Base-by-base conservation (phyloP, 2,797 vertebrate genomes). In the Emys orbicularis region DNA sequence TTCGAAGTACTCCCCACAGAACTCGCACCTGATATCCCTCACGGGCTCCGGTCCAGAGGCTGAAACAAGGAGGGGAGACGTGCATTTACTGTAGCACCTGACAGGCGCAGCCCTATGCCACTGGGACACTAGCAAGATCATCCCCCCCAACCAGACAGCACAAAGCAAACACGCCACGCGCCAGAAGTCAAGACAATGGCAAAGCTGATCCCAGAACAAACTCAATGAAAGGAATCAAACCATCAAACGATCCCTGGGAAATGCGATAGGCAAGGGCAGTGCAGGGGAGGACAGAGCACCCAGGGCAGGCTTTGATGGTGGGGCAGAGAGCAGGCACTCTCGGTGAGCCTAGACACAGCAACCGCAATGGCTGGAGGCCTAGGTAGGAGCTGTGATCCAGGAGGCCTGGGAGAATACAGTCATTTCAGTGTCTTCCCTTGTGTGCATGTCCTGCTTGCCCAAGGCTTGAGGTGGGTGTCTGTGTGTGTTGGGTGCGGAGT, bases 11-110 rank as follows among this genome's bases (percentile, higher is more conserved):
- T 99, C 99, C 5, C 99, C 98, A 10, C 99, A 99, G 97, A 98
- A 99, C 79, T 99, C 99, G 1, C 99, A 99, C 44, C 98, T 99
- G 95, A 99, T 99, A 79, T 99, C 99, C n/a, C 99, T 98, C 29
- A 96, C 92, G 16, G 98, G 98, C 88, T 98, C 98, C 49, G 98
- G 90, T 68, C 98, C 97, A 1, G 98, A 98, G 56, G 98, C 98
- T 98, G 93, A 19, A 19, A 85, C 6, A 61, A 80, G 59, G 82
- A 86, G 74, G 86, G 84, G 74, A 93, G 79, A 91, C 49, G 68
- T 53, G 15, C 68, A 79, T 68, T 92, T 76, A 86, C 54, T 83
- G 83, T 15, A n/a, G 47, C 6, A 50, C n/a, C 10, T 72, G 61
- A 16, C 29, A 56, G 12, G 29, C 31, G 31, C 37, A 27, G 83